Base-by-base conservation (phyloP, 2,797 vertebrate species). In the Aphelocoma californica region DNA sequence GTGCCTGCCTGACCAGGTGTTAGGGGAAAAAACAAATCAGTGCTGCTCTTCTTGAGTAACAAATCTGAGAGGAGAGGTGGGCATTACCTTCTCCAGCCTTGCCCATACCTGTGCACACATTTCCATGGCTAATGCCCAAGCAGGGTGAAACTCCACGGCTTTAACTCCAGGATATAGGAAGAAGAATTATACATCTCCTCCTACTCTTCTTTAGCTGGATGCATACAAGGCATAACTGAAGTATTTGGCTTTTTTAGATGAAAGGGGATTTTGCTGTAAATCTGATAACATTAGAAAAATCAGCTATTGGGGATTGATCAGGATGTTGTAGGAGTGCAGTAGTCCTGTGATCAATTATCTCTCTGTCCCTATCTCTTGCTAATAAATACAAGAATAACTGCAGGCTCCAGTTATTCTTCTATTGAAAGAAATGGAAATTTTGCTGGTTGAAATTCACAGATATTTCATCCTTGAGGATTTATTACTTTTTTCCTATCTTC, bases 401-500 rank as follows among this genome's bases (percentile, higher is more conserved):
- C 50, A 84, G 58, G 73, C 47, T 72, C n/a, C 56, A 36, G n/a
- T 65, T 73, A 18, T 81, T 74, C 69, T 78, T 64, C 80, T 47
- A 21, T 23, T 81, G 78, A 81, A 93, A 93, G 70, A 91, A 86
- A 93, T 79, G 78, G 70, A 94, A 84, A 95, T 93, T 84, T 67
- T 79, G 3, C 69, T 93, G 25, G 23, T 85, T 95, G 66, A 92
- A 91, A 93, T 87, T 82, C 50, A 51, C 26, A 38, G 78, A 29
- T 23, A 34, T 77, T 70, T 89, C 31, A n/a, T 78, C 21, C 34
- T 66, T 23, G 56, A 85, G 60, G 64, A 56, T 91, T 91, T 91
- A 74, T 91, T 82, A 31, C 31, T 20, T 77, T 77, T 79, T 71
- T n/a, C 12, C 32, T 47, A 17, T 81, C 14, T 21, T 79, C 26